These are phyloP conservation scores for Carposina sasakii DNA, from an alignment of 1,140 invertebrate genomes.

Conservation along the genomic window DNA sequence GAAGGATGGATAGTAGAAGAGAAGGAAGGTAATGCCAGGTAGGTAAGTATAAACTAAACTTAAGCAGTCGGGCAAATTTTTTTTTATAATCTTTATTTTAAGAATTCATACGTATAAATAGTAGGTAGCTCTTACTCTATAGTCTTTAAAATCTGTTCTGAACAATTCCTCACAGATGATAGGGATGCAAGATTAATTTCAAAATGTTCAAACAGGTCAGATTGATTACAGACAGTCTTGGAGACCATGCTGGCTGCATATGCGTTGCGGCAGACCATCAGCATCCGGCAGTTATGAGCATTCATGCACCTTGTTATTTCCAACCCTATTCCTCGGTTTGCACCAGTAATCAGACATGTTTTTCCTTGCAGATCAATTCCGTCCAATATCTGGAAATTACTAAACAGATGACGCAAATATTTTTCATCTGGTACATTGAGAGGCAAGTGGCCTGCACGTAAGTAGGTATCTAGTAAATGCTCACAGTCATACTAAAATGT, in stretches of 20 bases:
- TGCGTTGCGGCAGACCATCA: conserved; percentile 57
- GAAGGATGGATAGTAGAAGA: neutral
- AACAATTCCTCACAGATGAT: conserved; percentile 46
- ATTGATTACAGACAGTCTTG: conserved; percentile 34
- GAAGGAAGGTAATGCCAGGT: neutral
- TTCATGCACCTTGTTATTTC: conserved; percentile 90
- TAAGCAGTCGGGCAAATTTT: neutral
- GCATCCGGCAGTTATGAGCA: conserved; percentile 83
- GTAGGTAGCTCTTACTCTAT: conserved; percentile 33
- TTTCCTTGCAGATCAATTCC: conserved; percentile 87
- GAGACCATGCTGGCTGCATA: conserved; percentile 41
- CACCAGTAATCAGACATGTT: conserved; percentile 89
- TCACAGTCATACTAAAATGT: too few species aligned
- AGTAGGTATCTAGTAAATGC: too few species aligned
- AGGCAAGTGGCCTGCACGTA: too few species aligned
- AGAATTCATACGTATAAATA: neutral
- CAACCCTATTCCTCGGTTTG: conserved; percentile 92
- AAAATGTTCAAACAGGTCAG: conserved; percentile 32
- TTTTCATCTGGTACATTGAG: too few species aligned
- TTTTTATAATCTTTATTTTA: neutral
- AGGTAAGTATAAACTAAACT: neutral
- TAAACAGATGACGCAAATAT: too few species aligned
- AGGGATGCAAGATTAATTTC: conserved; percentile 51
- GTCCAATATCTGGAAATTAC: conserved; percentile 79
- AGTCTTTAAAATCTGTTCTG: conserved; percentile 36